Percentiles rank a stretch among this genome's conserved stretches.
Conservation (phyloP, 2,888 invertebrate species). For the Minunthozetes semirufus region DNA sequence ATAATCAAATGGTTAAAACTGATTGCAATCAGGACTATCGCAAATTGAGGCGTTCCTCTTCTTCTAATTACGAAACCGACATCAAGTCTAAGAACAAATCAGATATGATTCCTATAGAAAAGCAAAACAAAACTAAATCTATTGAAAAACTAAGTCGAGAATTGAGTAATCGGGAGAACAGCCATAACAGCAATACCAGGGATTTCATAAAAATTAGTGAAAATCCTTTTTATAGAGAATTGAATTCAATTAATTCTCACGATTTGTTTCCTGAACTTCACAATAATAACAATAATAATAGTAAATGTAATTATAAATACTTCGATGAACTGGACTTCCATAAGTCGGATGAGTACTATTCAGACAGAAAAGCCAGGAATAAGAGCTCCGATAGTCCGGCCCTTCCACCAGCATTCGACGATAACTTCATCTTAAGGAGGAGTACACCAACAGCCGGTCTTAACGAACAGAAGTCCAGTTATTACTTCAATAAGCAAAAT, state of each 20-base stretch:
- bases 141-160: constrained; percentile 4
- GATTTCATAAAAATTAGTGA: constrained; percentile 6
- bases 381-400: constrained; percentile 9
- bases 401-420: constrained; percentile 31
- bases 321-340: constrained; percentile 13
- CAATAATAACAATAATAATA: constrained; percentile 5
- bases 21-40: constrained; percentile 10
- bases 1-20: not conserved
- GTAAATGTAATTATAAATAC: constrained; percentile 3
- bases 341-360: constrained; percentile 18
- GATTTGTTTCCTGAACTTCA: constrained; percentile 22
- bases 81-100: not conserved
- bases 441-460: constrained; percentile 34
- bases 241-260: constrained; percentile 16
- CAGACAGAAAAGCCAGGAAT: not conserved
- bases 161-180: not conserved
- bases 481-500: not conserved
- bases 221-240: constrained; percentile 7
- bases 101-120: constrained; percentile 4
- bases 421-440: constrained; percentile 35
- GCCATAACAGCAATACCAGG: not conserved
- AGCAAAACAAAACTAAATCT: constrained; percentile 4
- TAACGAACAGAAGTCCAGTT: not conserved
- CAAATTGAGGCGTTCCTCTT: constrained; percentile 12
- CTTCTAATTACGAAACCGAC: constrained; percentile 18